Conservation (phyloP, 2,888 invertebrate species). For the Steinernema hermaphroditum region DNA sequence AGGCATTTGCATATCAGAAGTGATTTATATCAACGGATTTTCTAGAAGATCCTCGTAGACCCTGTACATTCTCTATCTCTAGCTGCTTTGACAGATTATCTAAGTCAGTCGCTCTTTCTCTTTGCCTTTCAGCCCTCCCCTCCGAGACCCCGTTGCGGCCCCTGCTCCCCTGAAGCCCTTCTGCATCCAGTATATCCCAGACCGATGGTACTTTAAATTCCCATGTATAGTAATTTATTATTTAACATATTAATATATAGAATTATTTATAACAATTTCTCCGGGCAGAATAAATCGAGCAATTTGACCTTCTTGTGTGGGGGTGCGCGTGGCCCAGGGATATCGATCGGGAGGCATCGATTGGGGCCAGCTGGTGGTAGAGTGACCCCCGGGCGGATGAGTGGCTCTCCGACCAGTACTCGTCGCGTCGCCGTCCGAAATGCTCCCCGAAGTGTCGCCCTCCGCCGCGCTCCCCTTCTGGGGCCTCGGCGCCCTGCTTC, state of each 20-base stretch:
- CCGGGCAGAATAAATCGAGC: constrained; percentile 21
- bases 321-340: neutral
- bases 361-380: constrained; percentile 11
- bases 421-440: neutral
- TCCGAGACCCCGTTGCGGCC: constrained; percentile 10
- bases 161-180: neutral
- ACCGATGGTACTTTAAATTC: constrained; percentile 26
- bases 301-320: neutral
- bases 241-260: constrained; percentile 27
- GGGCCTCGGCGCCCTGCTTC: neutral
- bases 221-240: constrained; percentile 30
- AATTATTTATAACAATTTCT: constrained; percentile 18
- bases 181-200: constrained; percentile 1
- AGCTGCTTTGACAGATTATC: constrained; percentile 20
- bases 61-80: constrained; percentile 21
- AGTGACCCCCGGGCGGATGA: constrained; percentile 21
- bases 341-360: constrained; percentile 19
- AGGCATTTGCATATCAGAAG: constrained; percentile 29
- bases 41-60: neutral
- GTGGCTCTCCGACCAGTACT: neutral
- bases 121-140: constrained; percentile 1
- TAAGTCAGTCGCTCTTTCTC: constrained; percentile 13
- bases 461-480: constrained; percentile 12
- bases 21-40: constrained; percentile 18
- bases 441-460: neutral